Conservation (phyloP, 2,113 vertebrate species). For the Phasianus colchicus region DNA sequence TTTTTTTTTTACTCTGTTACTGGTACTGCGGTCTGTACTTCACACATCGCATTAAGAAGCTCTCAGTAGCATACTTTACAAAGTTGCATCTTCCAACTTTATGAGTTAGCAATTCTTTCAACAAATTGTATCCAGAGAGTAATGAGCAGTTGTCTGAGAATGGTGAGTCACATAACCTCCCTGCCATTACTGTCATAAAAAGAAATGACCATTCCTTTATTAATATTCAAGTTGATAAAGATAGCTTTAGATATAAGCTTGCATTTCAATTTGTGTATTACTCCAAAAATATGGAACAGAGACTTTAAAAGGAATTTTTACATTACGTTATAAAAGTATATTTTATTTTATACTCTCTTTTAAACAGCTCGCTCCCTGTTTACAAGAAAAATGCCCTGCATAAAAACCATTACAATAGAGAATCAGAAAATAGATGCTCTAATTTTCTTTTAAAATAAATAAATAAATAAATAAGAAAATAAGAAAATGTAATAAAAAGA, state of each 20-base stretch:
- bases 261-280: neutral
- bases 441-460: conserved; percentile 73
- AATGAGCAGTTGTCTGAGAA: neutral
- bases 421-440: conserved; percentile 70
- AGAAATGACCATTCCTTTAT: neutral
- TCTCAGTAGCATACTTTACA: neutral
- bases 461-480: conserved; percentile 61
- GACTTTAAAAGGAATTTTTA: neutral
- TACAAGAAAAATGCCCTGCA: conserved; percentile 1
- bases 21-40: neutral
- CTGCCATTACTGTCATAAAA: neutral
- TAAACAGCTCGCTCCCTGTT: neutral
- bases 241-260: neutral
- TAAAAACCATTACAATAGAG: conserved; percentile 8
- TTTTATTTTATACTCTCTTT: conserved; percentile 4
- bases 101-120: neutral
- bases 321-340: neutral
- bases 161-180: neutral
- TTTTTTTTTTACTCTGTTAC: neutral
- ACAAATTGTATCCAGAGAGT: neutral
- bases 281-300: neutral
- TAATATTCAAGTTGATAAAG: conserved; percentile 6
- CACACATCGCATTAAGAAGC: neutral
- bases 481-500: conserved; percentile 78
- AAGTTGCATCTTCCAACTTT: neutral